These are phyloP conservation scores for Noctua pronuba DNA, from an alignment of 2,888 invertebrate genomes.

Conservation along the genomic window DNA sequence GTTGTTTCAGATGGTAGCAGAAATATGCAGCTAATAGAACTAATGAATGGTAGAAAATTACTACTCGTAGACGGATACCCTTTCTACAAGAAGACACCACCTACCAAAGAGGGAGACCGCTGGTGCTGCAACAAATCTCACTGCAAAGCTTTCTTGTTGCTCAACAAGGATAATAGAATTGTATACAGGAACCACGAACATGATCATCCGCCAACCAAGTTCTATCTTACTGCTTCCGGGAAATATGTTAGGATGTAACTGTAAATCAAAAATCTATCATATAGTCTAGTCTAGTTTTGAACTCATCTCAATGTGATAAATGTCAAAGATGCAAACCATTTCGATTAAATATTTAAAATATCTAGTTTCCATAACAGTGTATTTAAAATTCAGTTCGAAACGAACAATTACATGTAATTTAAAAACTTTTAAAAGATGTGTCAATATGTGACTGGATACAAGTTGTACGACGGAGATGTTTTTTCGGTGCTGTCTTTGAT, in stretches of 20 bases:
- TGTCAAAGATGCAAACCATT: neutral
- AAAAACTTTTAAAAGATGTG: neutral
- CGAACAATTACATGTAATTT: neutral
- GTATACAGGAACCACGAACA: slow-evolving; percentile 50
- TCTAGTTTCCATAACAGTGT: too few relatives aligned
- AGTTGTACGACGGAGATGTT: neutral
- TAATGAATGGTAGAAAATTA: slow-evolving; percentile 68
- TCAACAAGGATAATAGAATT: slow-evolving; percentile 55
- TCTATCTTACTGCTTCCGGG: slow-evolving; percentile 49
- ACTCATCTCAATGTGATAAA: neutral
- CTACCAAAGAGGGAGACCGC: slow-evolving; percentile 53
- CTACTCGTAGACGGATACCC: slow-evolving; percentile 72
- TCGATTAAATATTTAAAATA: neutral
- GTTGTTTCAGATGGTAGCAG: slow-evolving; percentile 37
- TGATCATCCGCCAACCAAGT: slow-evolving; percentile 63
- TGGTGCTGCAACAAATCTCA: slow-evolving; percentile 73
- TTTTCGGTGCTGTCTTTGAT: neutral
- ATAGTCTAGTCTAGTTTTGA: neutral
- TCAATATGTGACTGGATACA: neutral
- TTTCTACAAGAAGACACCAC: slow-evolving; percentile 68
- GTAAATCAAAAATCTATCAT: too few relatives aligned
- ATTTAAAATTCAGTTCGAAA: neutral
- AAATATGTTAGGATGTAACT: slow-evolving; percentile 60
- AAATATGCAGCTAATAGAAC: slow-evolving; percentile 66
- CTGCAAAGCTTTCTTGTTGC: slow-evolving; percentile 71